Evolutionary conservation across 2,113 vertebrate genomes (phyloP).

Genomic region (Antidorcas marsupialis): DNA sequence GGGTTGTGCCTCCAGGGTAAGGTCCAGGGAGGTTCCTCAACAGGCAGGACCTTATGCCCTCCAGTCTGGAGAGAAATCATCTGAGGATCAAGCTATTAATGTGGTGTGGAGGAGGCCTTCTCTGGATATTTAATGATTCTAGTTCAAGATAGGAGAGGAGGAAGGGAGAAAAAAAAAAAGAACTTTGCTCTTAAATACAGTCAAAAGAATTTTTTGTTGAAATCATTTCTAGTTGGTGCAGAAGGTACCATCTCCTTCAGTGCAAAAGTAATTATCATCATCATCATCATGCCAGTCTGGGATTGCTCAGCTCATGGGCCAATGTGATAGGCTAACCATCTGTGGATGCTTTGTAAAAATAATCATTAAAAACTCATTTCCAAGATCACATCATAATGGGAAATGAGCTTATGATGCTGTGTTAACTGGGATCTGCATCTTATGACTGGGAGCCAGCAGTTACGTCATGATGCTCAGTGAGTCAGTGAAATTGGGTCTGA

Average conservation of each 20-base stretch:
- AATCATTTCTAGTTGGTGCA: conserved; percentile 33
- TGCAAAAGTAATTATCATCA: background rate
- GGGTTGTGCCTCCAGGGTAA: background rate
- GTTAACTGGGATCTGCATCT: conserved; percentile 68
- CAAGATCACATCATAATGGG: conserved; percentile 70
- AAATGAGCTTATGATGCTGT: conserved; percentile 64
- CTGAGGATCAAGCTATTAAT: background rate
- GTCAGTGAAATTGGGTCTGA: background rate
- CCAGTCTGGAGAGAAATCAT: background rate
- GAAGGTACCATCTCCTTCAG: background rate
- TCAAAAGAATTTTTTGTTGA: background rate
- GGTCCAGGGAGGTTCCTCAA: background rate
- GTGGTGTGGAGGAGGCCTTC: background rate
- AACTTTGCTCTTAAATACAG: background rate
- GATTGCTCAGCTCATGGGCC: conserved; percentile 58
- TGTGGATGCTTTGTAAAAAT: conserved; percentile 68
- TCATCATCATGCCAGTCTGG: background rate
- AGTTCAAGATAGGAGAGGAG: background rate
- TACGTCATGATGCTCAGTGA: background rate
- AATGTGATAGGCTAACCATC: conserved; percentile 56
- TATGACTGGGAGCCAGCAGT: background rate
- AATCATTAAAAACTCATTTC: conserved; percentile 75
- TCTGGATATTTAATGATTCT: conserved; percentile 27
- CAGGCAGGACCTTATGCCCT: background rate
- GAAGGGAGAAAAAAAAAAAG: conserved; percentile 45